Evolutionary conservation across 2,113 vertebrate genomes (phyloP), one percentile per base, ranked within the genome.

Genomic region (Amazona vittata): DNA sequence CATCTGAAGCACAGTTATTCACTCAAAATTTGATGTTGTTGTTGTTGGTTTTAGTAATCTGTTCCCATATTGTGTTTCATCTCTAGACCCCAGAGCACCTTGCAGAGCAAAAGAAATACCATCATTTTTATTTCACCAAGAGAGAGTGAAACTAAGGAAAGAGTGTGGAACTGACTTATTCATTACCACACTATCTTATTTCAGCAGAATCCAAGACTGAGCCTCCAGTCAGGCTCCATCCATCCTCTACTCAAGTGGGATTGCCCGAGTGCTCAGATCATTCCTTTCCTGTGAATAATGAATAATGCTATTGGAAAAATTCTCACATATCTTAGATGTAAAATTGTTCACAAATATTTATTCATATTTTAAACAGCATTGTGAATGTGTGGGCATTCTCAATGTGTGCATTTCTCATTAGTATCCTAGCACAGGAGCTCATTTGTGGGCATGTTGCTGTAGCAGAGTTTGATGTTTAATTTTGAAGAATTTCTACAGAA

Each of bases 301-400:
- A 79, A 47, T 84, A 84, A 75, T 68, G 17, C 19, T 91, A 12
- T 15, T 91, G 60, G 75, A 93, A 81, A 59, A 29, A 49, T 59
- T 83, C 60, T 86, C 39, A 71, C 28, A 12, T 60, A 18, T 74
- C 67, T 86, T 83, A 49, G 14, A 89, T 65, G 19, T 73, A 86
- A 95, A 78, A 60, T 52, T 73, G 29, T 73, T 90, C 79, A 60
- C 75, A 95, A 89, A 89, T 95, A 94, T 93, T 95, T 96, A 81
- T 68, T 94, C 80, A 62, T 96, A 37, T 83, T 92, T 95, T 94
- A 90, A 94, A 83, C 76, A 94, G 28, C 41, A 8, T 22, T 82
- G 57, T 84, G 52, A 84, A 89, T 94, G 65, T 92, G 91, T 94
- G 74, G 91, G 89, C 74, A 65, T 31, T 96, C 37, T 81, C 83